phyloP scores from a whole-genome alignment of 1,140 invertebrate species.

The Acyrthosiphon pisum region DNA sequence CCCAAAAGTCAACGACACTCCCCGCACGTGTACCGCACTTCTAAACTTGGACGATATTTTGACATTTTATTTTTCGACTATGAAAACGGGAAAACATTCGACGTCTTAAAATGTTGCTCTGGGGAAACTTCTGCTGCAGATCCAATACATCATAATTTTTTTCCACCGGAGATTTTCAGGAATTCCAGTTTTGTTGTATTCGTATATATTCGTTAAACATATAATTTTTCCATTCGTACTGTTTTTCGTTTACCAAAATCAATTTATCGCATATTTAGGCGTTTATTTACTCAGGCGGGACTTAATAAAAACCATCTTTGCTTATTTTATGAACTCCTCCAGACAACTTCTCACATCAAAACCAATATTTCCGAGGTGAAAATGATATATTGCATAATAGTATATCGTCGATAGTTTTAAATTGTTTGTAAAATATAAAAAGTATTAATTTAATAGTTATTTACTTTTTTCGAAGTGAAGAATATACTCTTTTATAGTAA shows the following conservation, averaged over 20 bases:
- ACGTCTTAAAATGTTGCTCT: background rate
- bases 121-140: background rate
- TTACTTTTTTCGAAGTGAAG: background rate
- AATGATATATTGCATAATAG: background rate
- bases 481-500: background rate
- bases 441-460: background rate
- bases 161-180: background rate
- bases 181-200: background rate
- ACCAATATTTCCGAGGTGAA: background rate
- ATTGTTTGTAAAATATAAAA: background rate
- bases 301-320: slow-evolving; percentile 14
- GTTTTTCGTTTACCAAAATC: background rate
- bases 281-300: background rate
- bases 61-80: background rate
- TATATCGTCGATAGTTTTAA: background rate
- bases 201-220: background rate
- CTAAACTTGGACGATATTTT: slow-evolving; percentile 28
- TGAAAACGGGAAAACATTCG: background rate
- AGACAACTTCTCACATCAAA: background rate
- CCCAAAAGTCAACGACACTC: slow-evolving; percentile 14
- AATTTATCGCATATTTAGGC: slow-evolving; percentile 13
- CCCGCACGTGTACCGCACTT: background rate
- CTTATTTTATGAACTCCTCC: background rate
- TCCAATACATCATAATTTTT: slow-evolving; percentile 37
- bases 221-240: background rate